These are phyloP conservation scores for Lucilia cuprina DNA, from an alignment of 1,140 invertebrate species.

Conservation along the genomic window DNA sequence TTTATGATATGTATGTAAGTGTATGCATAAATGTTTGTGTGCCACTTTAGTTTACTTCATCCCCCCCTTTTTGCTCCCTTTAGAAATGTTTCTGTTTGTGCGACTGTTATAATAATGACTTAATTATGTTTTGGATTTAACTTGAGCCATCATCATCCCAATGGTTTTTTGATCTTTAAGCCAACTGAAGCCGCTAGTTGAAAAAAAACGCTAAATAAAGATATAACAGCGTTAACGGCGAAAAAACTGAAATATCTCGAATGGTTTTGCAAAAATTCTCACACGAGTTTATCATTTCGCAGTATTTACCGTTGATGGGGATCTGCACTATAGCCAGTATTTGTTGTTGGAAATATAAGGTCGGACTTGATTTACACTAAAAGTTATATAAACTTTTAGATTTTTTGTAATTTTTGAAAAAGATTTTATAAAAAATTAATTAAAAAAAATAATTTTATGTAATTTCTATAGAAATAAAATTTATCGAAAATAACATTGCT, in stretches of 20 bases:
- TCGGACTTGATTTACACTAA: too few relatives aligned
- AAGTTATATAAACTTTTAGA: too few relatives aligned
- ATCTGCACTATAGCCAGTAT: neutral
- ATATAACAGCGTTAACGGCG: neutral
- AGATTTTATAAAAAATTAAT: too few relatives aligned
- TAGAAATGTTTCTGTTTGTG: neutral
- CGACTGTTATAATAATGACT: neutral
- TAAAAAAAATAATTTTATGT: too few relatives aligned
- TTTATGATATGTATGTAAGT: too few relatives aligned
- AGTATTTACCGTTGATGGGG: neutral
- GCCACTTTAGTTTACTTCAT: too few relatives aligned
- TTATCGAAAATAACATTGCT: too few relatives aligned
- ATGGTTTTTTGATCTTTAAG: conserved; percentile 13
- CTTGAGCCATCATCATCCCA: neutral
- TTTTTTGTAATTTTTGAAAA: too few relatives aligned
- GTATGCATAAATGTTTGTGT: too few relatives aligned
- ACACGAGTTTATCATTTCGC: neutral
- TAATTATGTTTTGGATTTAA: neutral
- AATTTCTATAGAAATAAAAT: too few relatives aligned
- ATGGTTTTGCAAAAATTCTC: neutral
- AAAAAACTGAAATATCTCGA: neutral
- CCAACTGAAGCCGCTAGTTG: neutral
- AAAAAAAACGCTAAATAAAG: neutral
- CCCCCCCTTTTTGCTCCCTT: too few relatives aligned
- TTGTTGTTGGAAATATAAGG: neutral